Evolutionary conservation across 2,888 invertebrate genomes (phyloP).

Genomic region (Frankliniella intonsa): DNA sequence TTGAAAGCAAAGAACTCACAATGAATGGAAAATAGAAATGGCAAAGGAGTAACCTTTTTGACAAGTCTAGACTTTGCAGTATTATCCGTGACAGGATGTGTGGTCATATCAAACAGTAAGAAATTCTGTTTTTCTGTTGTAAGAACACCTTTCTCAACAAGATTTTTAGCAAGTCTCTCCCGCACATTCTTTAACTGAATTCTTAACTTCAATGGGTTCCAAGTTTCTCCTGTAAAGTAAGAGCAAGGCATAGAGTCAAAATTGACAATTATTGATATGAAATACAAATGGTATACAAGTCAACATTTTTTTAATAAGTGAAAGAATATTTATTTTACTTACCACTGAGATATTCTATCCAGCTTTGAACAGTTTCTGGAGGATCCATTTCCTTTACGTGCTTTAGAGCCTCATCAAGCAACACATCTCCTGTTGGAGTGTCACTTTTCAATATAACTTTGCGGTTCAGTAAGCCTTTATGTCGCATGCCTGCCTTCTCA

Average conservation of each 20-base stretch:
- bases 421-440: constrained; percentile 94
- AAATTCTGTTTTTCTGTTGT: constrained; percentile 99
- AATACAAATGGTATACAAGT: constrained; percentile 16
- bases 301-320: constrained; percentile 30
- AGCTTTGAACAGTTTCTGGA: constrained; percentile 94
- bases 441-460: constrained; percentile 77
- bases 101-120: constrained; percentile 99
- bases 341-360: constrained; percentile 99
- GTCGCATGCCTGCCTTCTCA: constrained; percentile 94
- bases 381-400: constrained; percentile 98
- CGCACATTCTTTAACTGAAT: constrained; percentile 98
- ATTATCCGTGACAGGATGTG: constrained; percentile 96
- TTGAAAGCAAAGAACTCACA: constrained; percentile 23
- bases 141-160: constrained; percentile 98
- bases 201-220: constrained; percentile 97
- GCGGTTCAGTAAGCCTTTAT: constrained; percentile 83
- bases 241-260: background rate
- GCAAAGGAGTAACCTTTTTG: constrained; percentile 68
- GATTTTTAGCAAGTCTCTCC: constrained; percentile 96
- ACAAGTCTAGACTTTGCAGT: constrained; percentile 92
- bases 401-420: constrained; percentile 90
- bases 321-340: constrained; percentile 42
- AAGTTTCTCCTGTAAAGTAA: constrained; percentile 80
- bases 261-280: background rate
- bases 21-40: constrained; percentile 31